Base-by-base conservation (phyloP, 2,797 vertebrate genomes). In the Rhabdophis nuchalis region DNA sequence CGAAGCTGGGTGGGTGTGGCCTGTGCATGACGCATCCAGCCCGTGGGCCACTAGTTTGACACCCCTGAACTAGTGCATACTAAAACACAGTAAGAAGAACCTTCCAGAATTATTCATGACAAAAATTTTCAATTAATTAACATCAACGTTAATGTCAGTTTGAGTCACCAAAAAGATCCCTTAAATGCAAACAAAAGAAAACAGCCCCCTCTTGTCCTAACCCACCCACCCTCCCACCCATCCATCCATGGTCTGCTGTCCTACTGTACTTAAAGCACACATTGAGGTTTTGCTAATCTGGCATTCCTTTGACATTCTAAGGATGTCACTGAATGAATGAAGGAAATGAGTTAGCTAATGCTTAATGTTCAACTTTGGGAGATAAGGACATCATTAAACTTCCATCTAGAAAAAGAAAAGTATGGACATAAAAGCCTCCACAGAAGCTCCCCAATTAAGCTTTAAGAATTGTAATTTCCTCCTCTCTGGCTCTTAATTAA, bases 401-500 rank as follows among this genome's bases (percentile, higher is more conserved):
- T 93, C 77, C 56, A 88, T 96, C 88, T 89, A 89, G 93, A 95
- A 94, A 93, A 93, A 96, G 93, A 93, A 94, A 95, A 93, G 90
- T 95, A 87, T 27, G 92, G 92, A 60, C 93, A 94, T 94, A 90
- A 95, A 96, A 96, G 92, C 91, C 95, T 96, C 95, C 0, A 2
- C 93, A 96, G 95, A 95, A 94, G 88, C 86, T 94, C 95, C 94
- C 94, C 94, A 95, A 96, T 96, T 96, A 96, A 95, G 53, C 92
- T 95, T 95, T 25, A 2, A 95, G 95, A 95, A 94, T 94, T 93
- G 94, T 96, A 95, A 95, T 96, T 97, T 97, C 95, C 94, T 93
- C 87, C 46, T 95, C 92, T 94, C 93, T 88, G 94, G 95, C 86
- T 97, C 92, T 95, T 96, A 96, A 97, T 97, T 97, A 96, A 95